Base-by-base conservation (phyloP, 2,113 vertebrate species). In the Bubalus kerabau region DNA sequence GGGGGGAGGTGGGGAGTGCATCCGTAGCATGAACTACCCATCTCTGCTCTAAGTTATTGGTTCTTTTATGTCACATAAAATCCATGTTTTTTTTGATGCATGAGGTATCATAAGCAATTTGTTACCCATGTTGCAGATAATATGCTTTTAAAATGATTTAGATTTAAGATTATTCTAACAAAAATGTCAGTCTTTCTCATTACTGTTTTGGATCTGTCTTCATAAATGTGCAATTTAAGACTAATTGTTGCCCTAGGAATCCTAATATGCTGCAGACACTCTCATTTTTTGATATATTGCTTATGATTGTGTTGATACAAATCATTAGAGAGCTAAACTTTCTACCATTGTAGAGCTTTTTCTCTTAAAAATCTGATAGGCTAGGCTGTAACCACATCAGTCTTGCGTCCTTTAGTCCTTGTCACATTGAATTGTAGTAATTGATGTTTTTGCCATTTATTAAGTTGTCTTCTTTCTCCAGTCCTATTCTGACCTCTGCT, bases 141-240 rank as follows among this genome's bases (percentile, higher is more conserved):
- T 91, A 83, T 80, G 19, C 21, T 94, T 94, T 83, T 83, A 52
- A 32, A 95, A 60, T 81, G 50, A 90, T 54, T 95, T 84, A 87
- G 82, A 87, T 83, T 92, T 56, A 92, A 40, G 40, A 10, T 86
- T 94, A 36, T 94, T 86, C 36, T 78, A 71, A n/a, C 52, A 96
- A 54, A 98, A 83, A 56, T 82, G 12, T 54, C 74, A 83, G 21
- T 86, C 50, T 52, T 81, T 52, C 7, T 71, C 21, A 54, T 87
- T 92, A 90, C 30, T 95, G 0, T 93, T 96, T 90, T 85, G 28
- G 54, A n/a, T 92, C 50, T 94, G 52, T 15, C 80, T 90, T 95
- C 56, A 87, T 36, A 46, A 89, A 17, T 52, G 30, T 17, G 43
- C 32, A 17, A 43, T 81, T 17, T 32, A 87, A 90, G 32, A 36